These are phyloP conservation scores for Eptatretus atami DNA, from an alignment of 2,797 vertebrate genomes.

Conservation along the genomic window DNA sequence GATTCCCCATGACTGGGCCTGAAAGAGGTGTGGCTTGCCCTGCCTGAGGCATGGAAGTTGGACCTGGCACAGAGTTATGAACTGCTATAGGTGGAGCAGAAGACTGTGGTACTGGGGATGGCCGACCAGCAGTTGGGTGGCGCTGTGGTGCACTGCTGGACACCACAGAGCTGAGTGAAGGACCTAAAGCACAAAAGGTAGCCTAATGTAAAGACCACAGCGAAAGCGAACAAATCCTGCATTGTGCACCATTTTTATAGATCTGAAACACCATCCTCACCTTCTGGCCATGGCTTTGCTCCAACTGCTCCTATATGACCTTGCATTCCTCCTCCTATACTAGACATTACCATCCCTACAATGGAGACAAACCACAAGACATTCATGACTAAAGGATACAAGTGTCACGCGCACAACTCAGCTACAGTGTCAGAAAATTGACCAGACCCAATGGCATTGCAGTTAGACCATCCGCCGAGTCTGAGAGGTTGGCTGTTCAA, in stretches of 20 bases:
- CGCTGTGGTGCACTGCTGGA: conserved; percentile 1
- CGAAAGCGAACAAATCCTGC: no score
- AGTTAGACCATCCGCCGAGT: no score
- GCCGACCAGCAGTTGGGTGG: conserved; percentile 1
- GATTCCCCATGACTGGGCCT: conserved; percentile 1
- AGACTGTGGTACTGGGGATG: neutral
- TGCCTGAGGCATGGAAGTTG: neutral
- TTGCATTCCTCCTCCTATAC: conserved; percentile 18
- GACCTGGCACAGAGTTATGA: neutral
- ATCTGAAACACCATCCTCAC: conserved; percentile 12
- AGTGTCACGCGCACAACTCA: no score
- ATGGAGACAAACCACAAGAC: conserved; percentile 12
- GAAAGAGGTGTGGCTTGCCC: neutral
- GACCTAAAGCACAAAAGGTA: neutral
- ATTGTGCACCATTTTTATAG: no score
- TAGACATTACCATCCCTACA: no score
- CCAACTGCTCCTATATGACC: conserved; percentile 21
- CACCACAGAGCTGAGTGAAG: conserved; percentile 3
- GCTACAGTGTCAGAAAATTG: no score
- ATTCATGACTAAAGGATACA: no score
- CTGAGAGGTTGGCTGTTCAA: no score
- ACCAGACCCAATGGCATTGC: no score
- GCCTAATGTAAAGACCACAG: no score
- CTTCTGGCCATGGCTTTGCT: conserved; percentile 35
- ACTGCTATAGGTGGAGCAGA: neutral